Base-by-base conservation (phyloP, 1,140 invertebrate genomes). In the Scaptomyza graminum region DNA sequence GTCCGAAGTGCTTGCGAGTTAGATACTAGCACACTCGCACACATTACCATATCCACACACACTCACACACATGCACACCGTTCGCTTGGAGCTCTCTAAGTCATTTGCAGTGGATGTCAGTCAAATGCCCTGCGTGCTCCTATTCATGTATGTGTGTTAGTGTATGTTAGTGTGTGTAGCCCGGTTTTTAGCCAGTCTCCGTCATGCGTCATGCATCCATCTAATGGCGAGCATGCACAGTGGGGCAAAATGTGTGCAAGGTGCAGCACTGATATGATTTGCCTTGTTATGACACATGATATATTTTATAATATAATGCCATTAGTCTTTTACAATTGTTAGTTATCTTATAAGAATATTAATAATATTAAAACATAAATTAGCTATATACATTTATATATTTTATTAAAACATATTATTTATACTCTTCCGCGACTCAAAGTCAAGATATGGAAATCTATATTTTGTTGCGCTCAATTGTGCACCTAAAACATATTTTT, bases 161-260 rank as follows among this genome's bases (percentile, higher is more conserved):
- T 64, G 65, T 75, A 68, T 74, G 57, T 76, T 55, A 8, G 55
- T 75, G 74, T 77, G 62, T 79, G 60, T 9, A 34, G 65, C 62
- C 59, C 63, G 52, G 61, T 52, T 59, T 81, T 73, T 71, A 63
- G 61, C 69, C 74, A 62, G 67, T 74, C 81, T 74, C 63, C 63
- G 50, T 63, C 65, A 76, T 87, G 83, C 82, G 83, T 87, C 82
- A 87, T 87, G 79, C 74, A 69, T 87, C 71, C 74, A 78, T 79
- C 78, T 82, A 88, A 72, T 81, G 49, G 73, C 55, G 22, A 63
- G 57, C n/a, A 59, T 7, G 64, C 54, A 87, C 82, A 72, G 81
- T 85, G 80, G 79, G 37, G 8, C 49, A 31, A 47, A 22, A 4
- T 3, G 0, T n/a, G 2, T 3, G 11, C 12, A 11, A 16, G 11